Evolutionary conservation across 2,113 vertebrate species (phyloP), one percentile per base, ranked within the genome.

Genomic region (Anhinga anhinga): DNA sequence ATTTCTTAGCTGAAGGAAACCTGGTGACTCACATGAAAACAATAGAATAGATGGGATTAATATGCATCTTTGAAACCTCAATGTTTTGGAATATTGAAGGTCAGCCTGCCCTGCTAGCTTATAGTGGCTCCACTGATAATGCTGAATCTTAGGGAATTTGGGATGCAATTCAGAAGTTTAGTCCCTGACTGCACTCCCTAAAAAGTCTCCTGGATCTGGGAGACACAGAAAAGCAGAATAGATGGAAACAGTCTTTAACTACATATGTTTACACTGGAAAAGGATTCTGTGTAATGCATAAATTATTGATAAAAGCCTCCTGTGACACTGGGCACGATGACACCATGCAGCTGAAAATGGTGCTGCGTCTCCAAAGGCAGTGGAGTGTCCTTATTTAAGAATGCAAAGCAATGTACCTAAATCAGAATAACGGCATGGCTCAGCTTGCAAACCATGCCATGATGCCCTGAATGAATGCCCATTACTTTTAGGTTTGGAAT

Each of bases 261-360:
- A 69, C 86, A 20, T 62, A 70, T 20, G 45, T 70, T 91, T 74
- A 53, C 47, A 38, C 7, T 23, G 32, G 19, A 26, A 89, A 74
- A 89, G 74, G 56, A 59, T 4, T 55, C 52, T 67, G 11, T 79
- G 44, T 78, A 58, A 74, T 82, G 30, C 27, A 70, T 44, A 79
- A 78, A 70, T 76, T 71, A 93, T 47, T 91, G 76, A 69, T 30
- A 88, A 42, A 93, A 81, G 18, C 45, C 30, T 93, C 63, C 53
- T 52, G n/a, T 86, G 86, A 85, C 36, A 49, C 29, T 14, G 40
- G 11, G 50, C 13, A 87, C 34, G 19, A 70, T 7, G 21, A 78
- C 22, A 74, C 12, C 0, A 0, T 29, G 16, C 26, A 70, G 38
- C 32, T 95, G 55, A 81, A 93, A 70, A 82, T 7, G 0, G 3